Base-by-base conservation (phyloP, 92 coral and sea anemone species). In the Phenganax marumi region DNA sequence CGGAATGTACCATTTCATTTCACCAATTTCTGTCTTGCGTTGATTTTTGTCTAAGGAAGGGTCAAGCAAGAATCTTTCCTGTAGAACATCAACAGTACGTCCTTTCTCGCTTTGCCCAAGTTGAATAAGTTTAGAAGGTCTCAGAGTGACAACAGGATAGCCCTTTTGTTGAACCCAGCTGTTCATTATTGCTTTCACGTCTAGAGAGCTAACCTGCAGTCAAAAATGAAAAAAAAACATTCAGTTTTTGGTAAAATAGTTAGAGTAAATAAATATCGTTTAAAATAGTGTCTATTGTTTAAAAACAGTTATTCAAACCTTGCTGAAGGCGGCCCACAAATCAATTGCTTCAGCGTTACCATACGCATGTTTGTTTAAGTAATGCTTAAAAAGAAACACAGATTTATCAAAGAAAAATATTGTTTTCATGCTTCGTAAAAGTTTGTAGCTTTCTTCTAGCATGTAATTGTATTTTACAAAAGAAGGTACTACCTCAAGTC, bases 111-210 rank as follows among this genome's bases (percentile, higher is more conserved):
- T 87, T 50, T 93, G 86, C 2, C 5, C 43, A 75, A 81, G 73
- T 54, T 77, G 83, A 18, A 19, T 50, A 24, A 21, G 84, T 70
- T 21, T 47, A 51, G 69, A 83, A 16, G 89, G 83, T 56, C 78
- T 79, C 26, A 96, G 84, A 6, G 87, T 84, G 12, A 96, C 88
- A 65, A 96, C 99, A 47, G 99, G 99, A 69, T 91, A 96, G 19
- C 99, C 99, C 78, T 96, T 93, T 80, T 96, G 99, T 49, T 85
- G 86, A 51, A 96, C 88, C 99, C 99, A 96, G 12, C 97, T 96
- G 76, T 96, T 93, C 99, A 96, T 96, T 66, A 96, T 89, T 46
- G 96, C 92, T 78, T 92, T 96, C 39, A 96, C 99, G 73, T 96
- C 76, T 3, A 96, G 93, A 24, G 90, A 93, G 18, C 82, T 82